Evolutionary conservation across 1,140 invertebrate genomes (phyloP), one percentile per base, ranked within the genome.

Genomic region (Arion vulgaris): DNA sequence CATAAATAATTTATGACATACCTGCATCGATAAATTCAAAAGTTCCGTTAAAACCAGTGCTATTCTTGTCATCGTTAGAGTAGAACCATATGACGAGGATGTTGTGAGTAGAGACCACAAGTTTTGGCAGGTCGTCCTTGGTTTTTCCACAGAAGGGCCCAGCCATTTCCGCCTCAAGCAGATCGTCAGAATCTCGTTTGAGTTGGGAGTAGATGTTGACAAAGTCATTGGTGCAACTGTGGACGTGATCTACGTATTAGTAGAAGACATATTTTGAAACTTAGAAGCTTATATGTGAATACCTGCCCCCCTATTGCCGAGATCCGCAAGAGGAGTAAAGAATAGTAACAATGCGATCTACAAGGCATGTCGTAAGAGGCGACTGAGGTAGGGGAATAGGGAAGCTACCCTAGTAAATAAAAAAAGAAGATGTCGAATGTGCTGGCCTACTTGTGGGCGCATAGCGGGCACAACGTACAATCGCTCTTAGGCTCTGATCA

Each of bases 151-250:
- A 99, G 93, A 97, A 99, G 68, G 98, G 95, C 11, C 98, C 98
- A 73, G 97, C 97, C 92, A 99, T 97, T 80, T 97, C 96, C 74
- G 97, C 97, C 90, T 97, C 96, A 93, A 99, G 96, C 92, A 99
- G 94, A 76, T 93, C 87, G 94, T 95, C 86, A 95, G 94, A 94
- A 89, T 96, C 95, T n/a, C 78, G 71, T 38, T 86, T 87, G 38
- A 99, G 95, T 94, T 99, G 97, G 89, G 97, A 96, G 93, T 99
- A 99, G 85, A 99, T 95, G 94, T 99, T 98, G 94, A 99, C 95
- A 93, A 98, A 98, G 93, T 99, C 98, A 88, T 92, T 87, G 93
- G 95, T 94, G 94, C 98, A 99, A 93, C 97, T 99, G 93, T 19
- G 23, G 23, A 28, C 15, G 26, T 19, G 57, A n/a, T n/a, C n/a